phyloP scores from a whole-genome alignment of 2,888 invertebrate genomes.

The Zele albiditarsus region DNA sequence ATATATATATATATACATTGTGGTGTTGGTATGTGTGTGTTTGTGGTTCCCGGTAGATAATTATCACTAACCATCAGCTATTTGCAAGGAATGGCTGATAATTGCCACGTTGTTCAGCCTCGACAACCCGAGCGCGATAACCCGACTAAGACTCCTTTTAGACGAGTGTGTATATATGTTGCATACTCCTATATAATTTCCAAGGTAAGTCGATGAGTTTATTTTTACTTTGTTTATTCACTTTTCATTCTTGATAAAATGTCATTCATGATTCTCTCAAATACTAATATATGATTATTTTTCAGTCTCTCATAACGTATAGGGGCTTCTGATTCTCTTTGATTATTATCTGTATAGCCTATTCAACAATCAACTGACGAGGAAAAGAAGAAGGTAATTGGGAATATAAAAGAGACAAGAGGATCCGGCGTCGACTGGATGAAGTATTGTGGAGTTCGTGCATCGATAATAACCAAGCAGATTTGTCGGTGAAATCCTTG shows the following conservation, averaged over 20 bases:
- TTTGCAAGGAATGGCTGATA: conserved; percentile 73
- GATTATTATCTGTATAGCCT: not conserved
- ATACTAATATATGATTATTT: not conserved
- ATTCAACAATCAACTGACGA: not conserved
- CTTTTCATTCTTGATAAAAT: conserved; percentile 9
- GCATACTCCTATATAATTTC: conserved; percentile 13
- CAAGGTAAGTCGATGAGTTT: conserved; percentile 16
- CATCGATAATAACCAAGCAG: conserved; percentile 28
- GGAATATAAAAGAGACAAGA: not conserved
- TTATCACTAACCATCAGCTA: conserved; percentile 73
- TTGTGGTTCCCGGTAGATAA: conserved; percentile 69
- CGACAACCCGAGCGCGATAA: conserved; percentile 66
- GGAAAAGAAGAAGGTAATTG: not conserved
- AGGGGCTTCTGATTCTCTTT: not conserved
- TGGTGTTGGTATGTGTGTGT: conserved; percentile 42
- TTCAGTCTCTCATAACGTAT: not conserved
- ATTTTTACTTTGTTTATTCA: conserved; percentile 15
- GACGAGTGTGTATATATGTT: conserved; percentile 50
- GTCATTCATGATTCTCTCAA: conserved; percentile 9
- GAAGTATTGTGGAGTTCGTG: conserved; percentile 31
- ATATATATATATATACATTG: conserved; percentile 58
- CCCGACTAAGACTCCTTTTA: conserved; percentile 67
- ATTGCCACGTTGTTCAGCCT: conserved; percentile 71
- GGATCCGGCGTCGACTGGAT: not conserved
- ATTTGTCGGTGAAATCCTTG: conserved; percentile 21